Evolutionary conservation across 1,140 invertebrate genomes (phyloP).

Genomic region (Steinernema feltiae): DNA sequence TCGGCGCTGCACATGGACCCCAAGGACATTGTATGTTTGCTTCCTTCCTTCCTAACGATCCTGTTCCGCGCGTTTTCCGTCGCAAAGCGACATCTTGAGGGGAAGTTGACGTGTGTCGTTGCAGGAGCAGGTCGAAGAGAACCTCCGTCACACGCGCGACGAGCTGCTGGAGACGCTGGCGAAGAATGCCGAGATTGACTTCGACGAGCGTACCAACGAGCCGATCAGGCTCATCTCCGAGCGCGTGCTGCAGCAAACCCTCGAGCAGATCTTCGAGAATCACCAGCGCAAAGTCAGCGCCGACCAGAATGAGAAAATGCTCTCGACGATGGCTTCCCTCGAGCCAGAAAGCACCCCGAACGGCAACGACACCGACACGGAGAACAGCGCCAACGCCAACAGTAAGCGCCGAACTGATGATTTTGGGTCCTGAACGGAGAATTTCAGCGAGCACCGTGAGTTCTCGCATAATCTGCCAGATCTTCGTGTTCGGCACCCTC

Average conservation of each 20-base stretch:
- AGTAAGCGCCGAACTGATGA: too few species aligned
- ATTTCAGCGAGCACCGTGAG: background rate
- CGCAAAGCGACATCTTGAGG: background rate
- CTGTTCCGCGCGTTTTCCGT: background rate
- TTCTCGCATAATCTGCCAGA: conserved; percentile 34
- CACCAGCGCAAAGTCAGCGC: background rate
- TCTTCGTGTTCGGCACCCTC: conserved; percentile 39
- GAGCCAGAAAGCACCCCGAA: background rate
- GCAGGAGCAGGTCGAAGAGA: conserved; percentile 4
- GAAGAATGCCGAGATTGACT: background rate
- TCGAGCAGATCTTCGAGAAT: conserved; percentile 5
- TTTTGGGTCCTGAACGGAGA: too few species aligned
- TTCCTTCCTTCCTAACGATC: background rate
- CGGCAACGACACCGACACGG: background rate
- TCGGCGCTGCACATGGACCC: background rate
- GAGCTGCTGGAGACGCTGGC: conserved; percentile 7
- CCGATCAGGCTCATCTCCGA: background rate
- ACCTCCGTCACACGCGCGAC: background rate
- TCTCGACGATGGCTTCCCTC: background rate
- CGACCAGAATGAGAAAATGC: background rate
- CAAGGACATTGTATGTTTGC: background rate
- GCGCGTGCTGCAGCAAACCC: conserved; percentile 4
- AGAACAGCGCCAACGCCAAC: background rate
- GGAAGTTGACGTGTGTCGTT: background rate
- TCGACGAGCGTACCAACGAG: conserved; percentile 10